These are phyloP conservation scores for Papio anubis DNA, from an alignment of 2,113 vertebrate genomes.

Conservation along the genomic window DNA sequence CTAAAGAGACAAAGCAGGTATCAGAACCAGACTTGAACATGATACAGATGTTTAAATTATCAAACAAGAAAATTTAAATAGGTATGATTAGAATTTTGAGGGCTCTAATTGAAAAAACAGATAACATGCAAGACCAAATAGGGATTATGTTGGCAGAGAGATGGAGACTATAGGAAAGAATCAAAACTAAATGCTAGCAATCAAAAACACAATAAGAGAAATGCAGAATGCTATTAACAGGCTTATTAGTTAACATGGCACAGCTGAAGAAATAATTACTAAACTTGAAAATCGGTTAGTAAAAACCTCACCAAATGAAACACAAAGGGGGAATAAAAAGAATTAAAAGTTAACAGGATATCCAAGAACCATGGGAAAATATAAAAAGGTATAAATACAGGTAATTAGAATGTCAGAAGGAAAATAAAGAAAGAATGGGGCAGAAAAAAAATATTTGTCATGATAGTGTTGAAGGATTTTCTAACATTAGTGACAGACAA, in stretches of 20 bases:
- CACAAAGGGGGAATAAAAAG: not conserved
- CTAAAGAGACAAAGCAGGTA: not conserved
- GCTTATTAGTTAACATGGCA: not conserved
- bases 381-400: not conserved
- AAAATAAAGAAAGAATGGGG: not conserved
- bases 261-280: not conserved
- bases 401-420: not conserved
- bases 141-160: not conserved
- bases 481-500: not conserved
- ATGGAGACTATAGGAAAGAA: not conserved
- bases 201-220: not conserved
- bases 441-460: slow-evolving; percentile 14
- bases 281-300: not conserved
- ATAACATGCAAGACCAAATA: not conserved
- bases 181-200: not conserved
- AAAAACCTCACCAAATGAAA: not conserved
- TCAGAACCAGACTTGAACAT: not conserved
- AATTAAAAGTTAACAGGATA: not conserved
- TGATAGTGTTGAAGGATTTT: not conserved
- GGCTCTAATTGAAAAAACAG: not conserved
- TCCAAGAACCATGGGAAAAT: not conserved
- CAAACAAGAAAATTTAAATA: not conserved
- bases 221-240: not conserved
- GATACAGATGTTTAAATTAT: not conserved
- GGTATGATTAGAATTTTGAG: not conserved